Conservation (phyloP, 2,797 vertebrate species). For the Tympanoctomys barrerae region DNA sequence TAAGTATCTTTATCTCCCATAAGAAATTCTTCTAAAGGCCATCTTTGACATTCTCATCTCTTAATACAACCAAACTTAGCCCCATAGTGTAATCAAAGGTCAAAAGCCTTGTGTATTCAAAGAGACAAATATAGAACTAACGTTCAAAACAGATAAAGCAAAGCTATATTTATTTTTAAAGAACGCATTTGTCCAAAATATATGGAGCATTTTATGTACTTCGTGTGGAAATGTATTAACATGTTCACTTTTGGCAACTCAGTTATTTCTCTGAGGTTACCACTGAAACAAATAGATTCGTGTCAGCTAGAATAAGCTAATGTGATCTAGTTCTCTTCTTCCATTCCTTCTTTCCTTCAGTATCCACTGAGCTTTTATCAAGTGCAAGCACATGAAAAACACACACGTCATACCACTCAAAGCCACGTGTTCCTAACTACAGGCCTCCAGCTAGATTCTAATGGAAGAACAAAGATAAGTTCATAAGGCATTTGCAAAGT, state of each 20-base stretch:
- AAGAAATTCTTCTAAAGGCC: conserved; percentile 42
- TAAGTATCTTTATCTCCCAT: neutral
- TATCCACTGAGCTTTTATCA: neutral
- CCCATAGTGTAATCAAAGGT: conserved; percentile 36
- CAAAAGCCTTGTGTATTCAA: conserved; percentile 44
- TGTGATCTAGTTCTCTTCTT: neutral
- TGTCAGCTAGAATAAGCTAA: neutral
- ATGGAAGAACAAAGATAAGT: neutral
- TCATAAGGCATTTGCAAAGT: neutral
- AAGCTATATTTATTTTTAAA: conserved; percentile 56
- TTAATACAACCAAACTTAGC: neutral
- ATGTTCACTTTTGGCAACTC: neutral
- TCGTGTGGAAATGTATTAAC: conserved; percentile 18
- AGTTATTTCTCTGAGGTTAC: conserved; percentile 33
- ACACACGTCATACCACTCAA: neutral
- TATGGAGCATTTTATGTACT: conserved; percentile 5
- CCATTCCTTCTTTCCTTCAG: neutral
- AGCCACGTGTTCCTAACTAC: neutral
- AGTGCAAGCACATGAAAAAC: neutral
- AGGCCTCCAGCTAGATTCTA: neutral
- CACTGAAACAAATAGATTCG: neutral
- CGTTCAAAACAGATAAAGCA: conserved; percentile 53
- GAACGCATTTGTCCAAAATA: conserved; percentile 45
- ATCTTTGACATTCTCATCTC: conserved; percentile 7
- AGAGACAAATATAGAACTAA: conserved; percentile 48